These are phyloP conservation scores for Amphiduros pacificus DNA, from an alignment of 2,888 invertebrate species.

Conservation along the genomic window DNA sequence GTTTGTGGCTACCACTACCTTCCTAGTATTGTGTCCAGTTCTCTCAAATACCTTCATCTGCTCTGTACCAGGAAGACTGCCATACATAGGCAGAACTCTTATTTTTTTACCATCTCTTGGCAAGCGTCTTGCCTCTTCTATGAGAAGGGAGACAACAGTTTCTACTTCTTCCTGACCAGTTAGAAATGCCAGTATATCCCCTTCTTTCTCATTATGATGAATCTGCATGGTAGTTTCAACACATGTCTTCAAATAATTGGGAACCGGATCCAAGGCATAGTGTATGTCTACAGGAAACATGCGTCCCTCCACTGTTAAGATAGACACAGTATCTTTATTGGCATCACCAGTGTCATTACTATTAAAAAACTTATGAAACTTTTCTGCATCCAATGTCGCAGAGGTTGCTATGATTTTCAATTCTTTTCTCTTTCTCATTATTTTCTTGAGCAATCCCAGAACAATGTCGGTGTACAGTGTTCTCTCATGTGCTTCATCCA, in stretches of 20 bases:
- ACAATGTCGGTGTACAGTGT: constrained; percentile 90
- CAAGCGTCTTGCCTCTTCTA: constrained; percentile 51
- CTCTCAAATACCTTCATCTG: constrained; percentile 83
- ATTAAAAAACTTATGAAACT: constrained; percentile 61
- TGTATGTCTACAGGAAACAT: constrained; percentile 84
- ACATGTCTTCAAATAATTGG: constrained; percentile 85
- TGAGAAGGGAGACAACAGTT: constrained; percentile 64
- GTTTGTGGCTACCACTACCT: constrained; percentile 91
- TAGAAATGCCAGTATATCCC: constrained; percentile 86
- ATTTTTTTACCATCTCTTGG: constrained; percentile 59
- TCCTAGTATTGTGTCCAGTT: constrained; percentile 73
- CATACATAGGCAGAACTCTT: constrained; percentile 86
- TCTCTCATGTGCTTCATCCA: constrained; percentile 96
- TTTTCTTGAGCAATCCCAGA: constrained; percentile 88
- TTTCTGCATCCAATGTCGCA: constrained; percentile 91
- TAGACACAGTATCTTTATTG: constrained; percentile 70
- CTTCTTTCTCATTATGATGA: constrained; percentile 68
- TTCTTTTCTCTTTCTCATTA: constrained; percentile 80
- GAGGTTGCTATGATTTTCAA: constrained; percentile 87
- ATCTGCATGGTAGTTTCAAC: constrained; percentile 89
- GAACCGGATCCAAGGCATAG: constrained; percentile 77
- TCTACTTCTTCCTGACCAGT: constrained; percentile 80
- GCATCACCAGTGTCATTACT: constrained; percentile 61
- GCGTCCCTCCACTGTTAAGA: constrained; percentile 86
- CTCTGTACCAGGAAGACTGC: constrained; percentile 80